Evolutionary conservation across 2,797 vertebrate species (phyloP).

Genomic region (Hippoglossus hippoglossus): DNA sequence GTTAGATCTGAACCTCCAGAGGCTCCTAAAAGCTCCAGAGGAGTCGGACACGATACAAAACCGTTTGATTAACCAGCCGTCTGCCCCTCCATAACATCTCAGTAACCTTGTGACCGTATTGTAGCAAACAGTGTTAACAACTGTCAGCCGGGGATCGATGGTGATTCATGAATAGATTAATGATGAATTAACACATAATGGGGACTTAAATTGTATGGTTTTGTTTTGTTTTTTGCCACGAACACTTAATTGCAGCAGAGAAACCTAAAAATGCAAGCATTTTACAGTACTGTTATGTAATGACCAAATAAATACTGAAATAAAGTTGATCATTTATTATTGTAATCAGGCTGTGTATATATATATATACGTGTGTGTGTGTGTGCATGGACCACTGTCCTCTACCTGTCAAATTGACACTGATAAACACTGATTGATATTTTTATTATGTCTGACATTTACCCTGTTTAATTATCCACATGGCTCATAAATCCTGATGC

Average conservation of each 20-base stretch:
- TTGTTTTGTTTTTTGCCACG: constrained; percentile 46
- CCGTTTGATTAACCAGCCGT: constrained; percentile 29
- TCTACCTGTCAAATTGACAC: no score
- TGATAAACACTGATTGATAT: background rate
- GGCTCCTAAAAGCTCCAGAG: constrained; percentile 41
- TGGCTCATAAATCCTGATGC: background rate
- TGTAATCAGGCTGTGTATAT: constrained; percentile 42
- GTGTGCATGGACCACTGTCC: background rate
- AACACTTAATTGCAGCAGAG: constrained; percentile 64
- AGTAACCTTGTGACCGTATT: constrained; percentile 53
- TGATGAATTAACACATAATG: constrained; percentile 70
- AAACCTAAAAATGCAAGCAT: constrained; percentile 75
- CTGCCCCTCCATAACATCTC: constrained; percentile 41
- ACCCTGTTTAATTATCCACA: background rate
- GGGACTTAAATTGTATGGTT: constrained; percentile 63
- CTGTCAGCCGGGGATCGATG: constrained; percentile 54
- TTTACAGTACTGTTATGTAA: constrained; percentile 79
- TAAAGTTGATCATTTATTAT: constrained; percentile 77
- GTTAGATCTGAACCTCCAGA: constrained; percentile 44
- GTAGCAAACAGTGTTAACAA: constrained; percentile 64
- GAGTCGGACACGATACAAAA: constrained; percentile 36
- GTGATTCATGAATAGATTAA: constrained; percentile 63
- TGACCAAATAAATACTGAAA: constrained; percentile 81
- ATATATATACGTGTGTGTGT: background rate
- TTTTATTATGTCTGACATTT: no score